Evolutionary conservation across 2,888 invertebrate genomes (phyloP), one percentile per base, ranked within the genome.

Genomic region (Pristionchus mayeri): DNA sequence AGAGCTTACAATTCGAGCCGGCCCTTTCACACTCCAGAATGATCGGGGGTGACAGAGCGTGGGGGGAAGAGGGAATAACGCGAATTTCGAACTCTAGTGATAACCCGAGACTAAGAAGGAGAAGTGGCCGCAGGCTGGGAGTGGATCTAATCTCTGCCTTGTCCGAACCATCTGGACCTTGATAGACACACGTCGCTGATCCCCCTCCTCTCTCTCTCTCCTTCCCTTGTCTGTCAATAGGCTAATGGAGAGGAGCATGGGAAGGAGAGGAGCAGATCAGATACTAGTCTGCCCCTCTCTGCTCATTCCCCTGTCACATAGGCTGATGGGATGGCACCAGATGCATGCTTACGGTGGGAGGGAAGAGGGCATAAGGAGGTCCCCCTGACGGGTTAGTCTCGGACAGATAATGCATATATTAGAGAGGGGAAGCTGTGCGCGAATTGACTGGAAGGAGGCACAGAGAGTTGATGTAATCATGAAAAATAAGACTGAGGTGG

Each of bases 341-440:
- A 78, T 78, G 76, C 76, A 78, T 78, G 50, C 48, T 50, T 27
- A 78, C 76, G 50, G 76, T 78, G 37, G 40, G 24, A 71, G 76
- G 48, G 18, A 48, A n/a, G 76, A 48, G 76, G 48, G 76, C 71
- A 71, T 71, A 71, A 40, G 71, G 71, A n/a, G n/a, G n/a, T n/a
- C n/a, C 11, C 44, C 7, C 30, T 78, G 76, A 78, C 48, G 50
- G 40, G 44, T 30, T n/a, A 13, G 54, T n/a, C n/a, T 2, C 11
- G 40, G 76, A 78, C 76, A 78, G 50, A 78, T 78, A 78, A 78
- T 78, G 76, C 76, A 78, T 78, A 78, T 30, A 50, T 78, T 78
- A 78, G 76, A 44, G 75, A 78, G 76, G 27, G 34, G 67, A n/a
- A 40, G 67, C 18, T 63, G 16, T 67, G 7, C 60, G 60, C 60